Conservation (phyloP, 2,888 invertebrate genomes). For the Acrocyrtus sp. region DNA sequence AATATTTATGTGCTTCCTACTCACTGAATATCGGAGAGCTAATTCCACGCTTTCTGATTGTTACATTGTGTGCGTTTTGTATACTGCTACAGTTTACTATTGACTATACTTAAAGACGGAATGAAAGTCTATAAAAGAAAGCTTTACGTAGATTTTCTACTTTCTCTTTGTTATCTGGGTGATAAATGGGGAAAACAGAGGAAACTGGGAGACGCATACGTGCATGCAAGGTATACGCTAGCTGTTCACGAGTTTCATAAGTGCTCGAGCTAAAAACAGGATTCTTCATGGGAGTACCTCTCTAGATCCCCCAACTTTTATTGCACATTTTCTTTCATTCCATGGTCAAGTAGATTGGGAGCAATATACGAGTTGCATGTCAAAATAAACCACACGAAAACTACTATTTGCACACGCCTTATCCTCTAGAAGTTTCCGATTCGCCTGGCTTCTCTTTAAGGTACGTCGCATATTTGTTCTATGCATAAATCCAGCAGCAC, state of each 20-base stretch:
- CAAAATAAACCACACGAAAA: background rate
- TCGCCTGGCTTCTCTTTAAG: background rate
- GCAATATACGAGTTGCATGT: conserved; percentile 35
- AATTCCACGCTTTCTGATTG: background rate
- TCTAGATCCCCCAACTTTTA: background rate
- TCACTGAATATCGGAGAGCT: background rate
- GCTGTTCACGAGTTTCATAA: no score
- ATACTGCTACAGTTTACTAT: no score
- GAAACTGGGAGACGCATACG: background rate
- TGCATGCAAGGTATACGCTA: background rate
- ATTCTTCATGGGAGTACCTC: no score
- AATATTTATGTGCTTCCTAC: no score
- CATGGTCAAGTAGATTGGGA: background rate
- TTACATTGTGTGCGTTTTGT: background rate
- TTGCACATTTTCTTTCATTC: background rate
- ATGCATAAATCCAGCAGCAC: no score
- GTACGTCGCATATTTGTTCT: no score
- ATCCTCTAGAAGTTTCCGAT: background rate
- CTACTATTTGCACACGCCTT: background rate
- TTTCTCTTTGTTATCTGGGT: conserved; percentile 31
- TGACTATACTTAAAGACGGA: no score
- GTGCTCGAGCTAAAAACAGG: no score
- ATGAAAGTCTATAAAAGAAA: background rate
- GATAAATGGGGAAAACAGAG: background rate
- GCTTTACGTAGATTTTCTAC: background rate